phyloP scores from a whole-genome alignment of 2,888 invertebrate species.

The Gastrophysa polygoni region DNA sequence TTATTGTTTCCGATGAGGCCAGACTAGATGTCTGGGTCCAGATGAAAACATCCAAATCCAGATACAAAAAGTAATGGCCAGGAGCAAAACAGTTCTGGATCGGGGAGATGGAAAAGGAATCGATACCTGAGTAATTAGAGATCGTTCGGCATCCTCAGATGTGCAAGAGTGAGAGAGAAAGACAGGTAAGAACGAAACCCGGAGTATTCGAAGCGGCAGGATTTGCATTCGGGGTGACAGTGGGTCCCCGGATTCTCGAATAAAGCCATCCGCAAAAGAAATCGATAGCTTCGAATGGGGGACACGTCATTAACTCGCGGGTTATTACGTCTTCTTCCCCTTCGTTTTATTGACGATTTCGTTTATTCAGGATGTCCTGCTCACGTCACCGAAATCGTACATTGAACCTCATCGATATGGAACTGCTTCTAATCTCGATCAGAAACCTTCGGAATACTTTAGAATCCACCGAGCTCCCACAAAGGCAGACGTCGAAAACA shows the following conservation, averaged over 20 bases:
- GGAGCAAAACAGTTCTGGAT: no score
- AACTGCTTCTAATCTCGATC: no score
- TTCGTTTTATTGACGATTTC: not conserved
- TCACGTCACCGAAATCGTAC: no score
- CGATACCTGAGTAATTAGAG: not conserved
- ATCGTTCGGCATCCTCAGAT: not conserved
- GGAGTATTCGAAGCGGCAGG: slow-evolving; percentile 29
- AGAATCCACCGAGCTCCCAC: not conserved
- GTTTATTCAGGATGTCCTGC: not conserved
- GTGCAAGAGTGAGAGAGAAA: not conserved
- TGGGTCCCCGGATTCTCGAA: not conserved
- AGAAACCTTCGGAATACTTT: no score
- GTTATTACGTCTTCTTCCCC: not conserved
- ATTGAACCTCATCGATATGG: no score
- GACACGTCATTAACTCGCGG: not conserved
- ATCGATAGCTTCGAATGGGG: not conserved
- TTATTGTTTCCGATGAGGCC: no score
- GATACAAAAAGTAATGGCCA: no score
- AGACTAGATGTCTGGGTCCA: no score
- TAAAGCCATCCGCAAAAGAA: not conserved
- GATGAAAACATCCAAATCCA: no score
- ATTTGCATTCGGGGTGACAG: not conserved
- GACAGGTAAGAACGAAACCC: slow-evolving; percentile 33
- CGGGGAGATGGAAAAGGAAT: not conserved
- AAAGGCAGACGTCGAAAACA: not conserved